These are phyloP conservation scores for Seriola quinqueradiata DNA, from an alignment of 2,113 vertebrate genomes.

Conservation along the genomic window DNA sequence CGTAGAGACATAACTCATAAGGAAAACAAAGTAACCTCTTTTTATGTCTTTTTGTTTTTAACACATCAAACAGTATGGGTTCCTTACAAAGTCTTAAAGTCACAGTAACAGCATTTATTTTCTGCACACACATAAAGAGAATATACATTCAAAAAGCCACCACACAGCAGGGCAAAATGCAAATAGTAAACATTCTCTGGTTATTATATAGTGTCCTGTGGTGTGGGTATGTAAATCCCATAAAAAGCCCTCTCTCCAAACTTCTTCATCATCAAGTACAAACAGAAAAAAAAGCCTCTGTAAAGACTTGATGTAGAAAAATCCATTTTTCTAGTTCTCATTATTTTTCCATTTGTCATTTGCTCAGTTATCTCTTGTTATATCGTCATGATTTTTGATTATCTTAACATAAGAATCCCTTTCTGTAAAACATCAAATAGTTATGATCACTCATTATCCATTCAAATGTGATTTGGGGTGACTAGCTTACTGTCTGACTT, in stretches of 20 bases:
- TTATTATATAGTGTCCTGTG: not conserved
- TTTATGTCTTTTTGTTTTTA: not conserved
- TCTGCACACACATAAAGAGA: not conserved
- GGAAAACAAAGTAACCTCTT: constrained; percentile 11
- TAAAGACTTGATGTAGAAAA: too few species aligned
- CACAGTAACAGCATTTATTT: constrained; percentile 16
- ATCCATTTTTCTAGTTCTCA: too few species aligned
- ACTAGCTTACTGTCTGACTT: too few species aligned
- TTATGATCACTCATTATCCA: too few species aligned
- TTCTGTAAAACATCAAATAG: too few species aligned
- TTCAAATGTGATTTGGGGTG: too few species aligned
- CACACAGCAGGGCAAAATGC: constrained; percentile 19
- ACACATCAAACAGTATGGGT: not conserved
- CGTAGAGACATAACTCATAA: constrained; percentile 29
- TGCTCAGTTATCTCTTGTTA: too few species aligned
- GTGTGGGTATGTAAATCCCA: not conserved
- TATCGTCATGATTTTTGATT: too few species aligned
- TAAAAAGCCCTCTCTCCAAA: not conserved
- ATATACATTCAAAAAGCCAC: not conserved
- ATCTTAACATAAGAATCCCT: too few species aligned
- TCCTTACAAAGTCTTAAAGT: not conserved
- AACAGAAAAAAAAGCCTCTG: not conserved
- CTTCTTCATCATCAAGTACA: not conserved
- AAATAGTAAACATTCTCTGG: constrained; percentile 12
- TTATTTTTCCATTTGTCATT: too few species aligned